These are phyloP conservation scores for Rhyacophila evoluta DNA, from an alignment of 2,888 invertebrate species.

Conservation along the genomic window DNA sequence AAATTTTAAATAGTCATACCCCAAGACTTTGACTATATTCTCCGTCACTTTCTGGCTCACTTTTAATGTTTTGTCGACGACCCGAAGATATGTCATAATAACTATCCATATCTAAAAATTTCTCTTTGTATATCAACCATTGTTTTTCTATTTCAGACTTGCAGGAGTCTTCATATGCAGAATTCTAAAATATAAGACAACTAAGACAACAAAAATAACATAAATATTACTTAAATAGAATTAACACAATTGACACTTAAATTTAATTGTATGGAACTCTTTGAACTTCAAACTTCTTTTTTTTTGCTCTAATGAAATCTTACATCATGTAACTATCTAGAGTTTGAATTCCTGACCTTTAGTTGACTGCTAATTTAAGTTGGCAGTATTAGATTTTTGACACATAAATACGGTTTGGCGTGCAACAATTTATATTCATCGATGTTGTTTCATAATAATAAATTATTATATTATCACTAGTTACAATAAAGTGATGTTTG, in stretches of 20 bases:
- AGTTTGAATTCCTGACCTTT: too few species aligned
- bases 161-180: not conserved
- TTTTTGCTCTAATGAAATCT: not conserved
- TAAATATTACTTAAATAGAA: not conserved
- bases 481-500: too few species aligned
- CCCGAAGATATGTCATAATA: not conserved
- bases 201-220: too few species aligned
- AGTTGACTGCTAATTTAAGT: too few species aligned
- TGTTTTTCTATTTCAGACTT: not conserved
- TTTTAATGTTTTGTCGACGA: not conserved
- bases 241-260: not conserved
- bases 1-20: too few species aligned
- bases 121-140: not conserved
- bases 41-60: not conserved
- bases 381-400: too few species aligned
- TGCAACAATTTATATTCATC: too few species aligned
- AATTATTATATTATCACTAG: too few species aligned
- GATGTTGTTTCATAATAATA: too few species aligned
- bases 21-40: not conserved
- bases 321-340: not conserved
- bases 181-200: not conserved
- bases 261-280: not conserved
- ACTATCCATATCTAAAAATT: not conserved
- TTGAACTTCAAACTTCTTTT: not conserved
- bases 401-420: too few species aligned